These are phyloP conservation scores for Dipodomys stephensi DNA, from an alignment of 2,113 vertebrate genomes.

Conservation along the genomic window DNA sequence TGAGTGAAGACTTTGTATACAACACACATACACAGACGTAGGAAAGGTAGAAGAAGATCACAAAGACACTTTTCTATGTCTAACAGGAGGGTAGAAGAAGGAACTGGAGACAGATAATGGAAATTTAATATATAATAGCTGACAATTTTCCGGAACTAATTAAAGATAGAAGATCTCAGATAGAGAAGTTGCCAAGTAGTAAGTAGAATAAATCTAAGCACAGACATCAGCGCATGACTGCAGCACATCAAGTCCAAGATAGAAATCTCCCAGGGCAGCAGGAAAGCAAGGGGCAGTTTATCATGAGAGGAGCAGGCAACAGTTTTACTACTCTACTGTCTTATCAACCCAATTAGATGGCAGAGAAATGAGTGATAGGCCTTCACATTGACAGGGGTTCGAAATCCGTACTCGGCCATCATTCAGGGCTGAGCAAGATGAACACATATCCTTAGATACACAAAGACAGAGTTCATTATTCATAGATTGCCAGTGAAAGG, in stretches of 20 bases:
- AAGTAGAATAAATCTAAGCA: neutral
- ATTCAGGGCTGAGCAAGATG: slow-evolving; percentile 12
- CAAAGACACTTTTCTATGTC: neutral
- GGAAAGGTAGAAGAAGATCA: neutral
- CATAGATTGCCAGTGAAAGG: neutral
- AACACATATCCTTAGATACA: slow-evolving; percentile 6
- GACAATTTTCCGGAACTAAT: slow-evolving; percentile 25
- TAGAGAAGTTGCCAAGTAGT: neutral
- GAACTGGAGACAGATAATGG: neutral
- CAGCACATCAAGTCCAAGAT: neutral
- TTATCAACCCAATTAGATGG: slow-evolving; percentile 40
- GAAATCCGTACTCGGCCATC: neutral
- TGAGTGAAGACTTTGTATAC: neutral
- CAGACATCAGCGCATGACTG: neutral
- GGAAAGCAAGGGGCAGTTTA: neutral
- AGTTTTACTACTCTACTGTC: slow-evolving; percentile 4
- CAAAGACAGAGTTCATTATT: neutral
- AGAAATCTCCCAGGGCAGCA: slow-evolving; percentile 47
- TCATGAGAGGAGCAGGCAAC: slow-evolving; percentile 15
- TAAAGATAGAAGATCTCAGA: neutral
- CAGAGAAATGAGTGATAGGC: neutral
- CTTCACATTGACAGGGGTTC: neutral
- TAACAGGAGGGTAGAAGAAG: neutral
- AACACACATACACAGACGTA: neutral
- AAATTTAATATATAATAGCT: neutral